phyloP scores from a whole-genome alignment of 92 coral and sea anemone genomes.

The Porites evermanni region DNA sequence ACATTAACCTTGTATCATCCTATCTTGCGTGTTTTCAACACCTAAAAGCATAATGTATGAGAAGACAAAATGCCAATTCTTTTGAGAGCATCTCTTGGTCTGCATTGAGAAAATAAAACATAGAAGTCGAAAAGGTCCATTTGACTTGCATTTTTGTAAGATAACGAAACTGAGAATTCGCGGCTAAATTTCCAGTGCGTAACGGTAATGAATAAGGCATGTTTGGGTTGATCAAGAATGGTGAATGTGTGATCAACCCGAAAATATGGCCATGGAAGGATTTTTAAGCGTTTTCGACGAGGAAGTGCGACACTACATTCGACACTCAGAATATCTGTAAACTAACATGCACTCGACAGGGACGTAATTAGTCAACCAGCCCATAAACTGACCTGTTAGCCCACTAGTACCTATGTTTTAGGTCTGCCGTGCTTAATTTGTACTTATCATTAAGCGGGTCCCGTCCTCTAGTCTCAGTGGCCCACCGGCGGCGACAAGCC shows the following conservation, averaged over 20 bases:
- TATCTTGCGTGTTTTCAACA: too few relatives aligned
- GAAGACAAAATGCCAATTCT: background rate
- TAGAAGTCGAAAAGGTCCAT: too few relatives aligned
- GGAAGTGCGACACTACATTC: conserved; percentile 13
- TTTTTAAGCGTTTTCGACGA: conserved; percentile 2
- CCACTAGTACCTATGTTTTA: background rate
- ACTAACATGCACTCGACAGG: background rate
- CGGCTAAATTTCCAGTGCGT: too few relatives aligned
- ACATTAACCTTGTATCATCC: too few relatives aligned
- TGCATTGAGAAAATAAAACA: background rate
- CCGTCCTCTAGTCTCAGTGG: background rate
- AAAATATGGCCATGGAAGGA: conserved; percentile 22
- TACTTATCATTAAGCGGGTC: background rate
- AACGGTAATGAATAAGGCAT: too few relatives aligned
- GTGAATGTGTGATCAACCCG: conserved; percentile 6
- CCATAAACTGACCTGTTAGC: background rate
- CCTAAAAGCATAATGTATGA: too few relatives aligned
- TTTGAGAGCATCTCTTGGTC: too few relatives aligned
- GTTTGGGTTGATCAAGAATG: conserved; percentile 8
- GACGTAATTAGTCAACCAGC: background rate
- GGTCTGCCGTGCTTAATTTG: too few relatives aligned
- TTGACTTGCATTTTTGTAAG: too few relatives aligned
- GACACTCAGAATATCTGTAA: conserved; percentile 3
- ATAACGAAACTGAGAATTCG: too few relatives aligned
- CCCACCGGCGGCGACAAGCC: too few relatives aligned